Base-by-base conservation (phyloP, 2,113 vertebrate genomes). In the Pogona vitticeps region DNA sequence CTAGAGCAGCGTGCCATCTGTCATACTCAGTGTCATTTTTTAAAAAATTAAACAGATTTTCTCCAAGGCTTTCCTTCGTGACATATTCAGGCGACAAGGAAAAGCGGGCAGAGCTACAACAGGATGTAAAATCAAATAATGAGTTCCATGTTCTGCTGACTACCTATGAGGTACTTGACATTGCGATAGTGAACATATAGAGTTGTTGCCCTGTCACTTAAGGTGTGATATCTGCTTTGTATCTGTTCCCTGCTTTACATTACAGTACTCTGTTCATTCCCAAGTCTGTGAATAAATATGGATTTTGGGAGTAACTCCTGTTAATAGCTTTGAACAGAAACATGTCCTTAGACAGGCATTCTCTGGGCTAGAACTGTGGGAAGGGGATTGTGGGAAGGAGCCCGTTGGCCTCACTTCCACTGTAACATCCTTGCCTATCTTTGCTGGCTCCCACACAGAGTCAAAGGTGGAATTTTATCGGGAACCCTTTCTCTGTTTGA, bases 41-140 rank as follows among this genome's bases (percentile, higher is more conserved):
- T 87, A 92, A 87, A 70, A 92, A 33, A 83, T 92, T 80, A 58
- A 33, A 72, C 92, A 99, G 98, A 83, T 96, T 98, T 85, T 96
- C 97, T 84, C 98, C 98, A 0, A 88, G 94, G 68, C 96, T 99
- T 91, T 95, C 89, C 52, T 96, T 97, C 80, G 38, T 98, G 79
- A 92, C 92, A 1, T 99, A 99, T 28, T 40, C 92, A 21, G 98
- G 98, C 61, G 96, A 96, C 93, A 98, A 98, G 89, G 97, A 98
- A 36, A 96, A 95, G 79, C 95, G 98, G 76, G 94, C 95, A 20
- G 93, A 94, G 86, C 92, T 98, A 46, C 98, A 97, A 92, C 94
- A 88, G 72, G 90, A 95, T 20, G 77, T 97, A 26, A 94, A 83
- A 1, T 80, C 91, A 33, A 80, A 85, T 3, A 33, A 80, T 67